Base-by-base conservation (phyloP, 2,888 invertebrate genomes). In the Girardia tigrina region DNA sequence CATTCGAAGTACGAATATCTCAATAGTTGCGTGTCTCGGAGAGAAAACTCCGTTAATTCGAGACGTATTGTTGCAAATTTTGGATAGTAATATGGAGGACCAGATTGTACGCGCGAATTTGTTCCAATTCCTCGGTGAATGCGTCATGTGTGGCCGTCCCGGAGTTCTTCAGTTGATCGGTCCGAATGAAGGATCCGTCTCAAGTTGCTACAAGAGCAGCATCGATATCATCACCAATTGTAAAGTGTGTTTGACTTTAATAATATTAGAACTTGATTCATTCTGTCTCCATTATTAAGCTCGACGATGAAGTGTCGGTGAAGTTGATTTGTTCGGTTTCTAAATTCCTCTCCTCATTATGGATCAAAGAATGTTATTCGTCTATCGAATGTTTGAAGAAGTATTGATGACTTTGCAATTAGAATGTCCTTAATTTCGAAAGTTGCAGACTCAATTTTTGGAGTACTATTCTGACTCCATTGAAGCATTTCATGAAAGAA, bases 61-160 rank as follows among this genome's bases (percentile, higher is more conserved):
- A 4, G 56, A 56, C n/a, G 23, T 56, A 23, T 56, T 56, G 4
- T 23, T 56, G 8, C 4, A 23, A 12, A 56, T 56, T 2, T 56
- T n/a, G 6, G 4, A n/a, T 2, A 56, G 56, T n/a, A 8, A n/a
- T n/a, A 56, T 56, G 56, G 56, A 56, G 23, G 56, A 56, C 23
- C 56, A 56, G 23, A 56, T 56, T 12, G 56, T 56, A 20, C 56
- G 56, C 4, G 56, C 56, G 4, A 56, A 56, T 56, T n/a, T 56
- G n/a, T 56, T 56, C 23, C 20, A 56, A 20, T 56, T 56, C n/a
- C 56, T 56, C n/a, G 23, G 56, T 56, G 56, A 56, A 16, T 56
- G 56, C 23, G 56, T 56, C n/a, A 56, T 56, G 56, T 56, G 56
- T 56, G 56, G 56, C 23, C 56, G 56, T 56, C 56, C n/a, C 56